Evolutionary conservation across 2,797 vertebrate species (phyloP).

Genomic region (Synanceia verrucosa): DNA sequence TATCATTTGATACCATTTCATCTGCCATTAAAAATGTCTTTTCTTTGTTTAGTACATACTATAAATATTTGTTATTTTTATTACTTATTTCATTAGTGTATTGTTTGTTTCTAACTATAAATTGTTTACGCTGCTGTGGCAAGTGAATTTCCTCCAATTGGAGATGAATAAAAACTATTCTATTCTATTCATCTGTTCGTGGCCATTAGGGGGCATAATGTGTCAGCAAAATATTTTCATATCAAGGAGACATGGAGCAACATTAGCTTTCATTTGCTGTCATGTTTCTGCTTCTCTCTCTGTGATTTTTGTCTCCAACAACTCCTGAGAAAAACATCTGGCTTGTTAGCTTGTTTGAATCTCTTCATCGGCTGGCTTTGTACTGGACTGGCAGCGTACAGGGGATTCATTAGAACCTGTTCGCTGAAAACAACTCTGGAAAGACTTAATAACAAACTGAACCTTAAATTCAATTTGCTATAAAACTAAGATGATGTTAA

Average conservation of each 20-base stretch:
- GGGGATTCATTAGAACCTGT: not conserved
- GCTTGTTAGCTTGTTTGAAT: not conserved
- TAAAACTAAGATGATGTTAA: not conserved
- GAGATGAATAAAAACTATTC: too few relatives aligned
- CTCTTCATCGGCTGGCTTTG: not conserved
- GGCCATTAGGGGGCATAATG: not conserved
- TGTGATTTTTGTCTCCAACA: not conserved
- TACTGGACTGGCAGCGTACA: not conserved
- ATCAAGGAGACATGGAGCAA: not conserved
- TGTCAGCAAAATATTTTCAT: not conserved
- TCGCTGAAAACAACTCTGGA: conserved; percentile 7
- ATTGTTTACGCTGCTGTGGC: too few relatives aligned
- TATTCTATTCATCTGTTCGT: not conserved
- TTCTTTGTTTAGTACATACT: too few relatives aligned
- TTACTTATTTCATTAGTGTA: too few relatives aligned
- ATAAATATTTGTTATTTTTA: too few relatives aligned
- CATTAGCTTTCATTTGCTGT: not conserved
- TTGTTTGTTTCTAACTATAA: too few relatives aligned
- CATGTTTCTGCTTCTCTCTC: not conserved
- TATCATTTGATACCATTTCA: too few relatives aligned
- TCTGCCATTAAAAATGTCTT: too few relatives aligned
- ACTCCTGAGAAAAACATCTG: not conserved
- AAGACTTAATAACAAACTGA: conserved; percentile 11
- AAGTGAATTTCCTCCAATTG: too few relatives aligned
- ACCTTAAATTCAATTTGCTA: conserved; percentile 19